Evolutionary conservation across 2,888 invertebrate species (phyloP).

Genomic region (Drosophila planitibia): DNA sequence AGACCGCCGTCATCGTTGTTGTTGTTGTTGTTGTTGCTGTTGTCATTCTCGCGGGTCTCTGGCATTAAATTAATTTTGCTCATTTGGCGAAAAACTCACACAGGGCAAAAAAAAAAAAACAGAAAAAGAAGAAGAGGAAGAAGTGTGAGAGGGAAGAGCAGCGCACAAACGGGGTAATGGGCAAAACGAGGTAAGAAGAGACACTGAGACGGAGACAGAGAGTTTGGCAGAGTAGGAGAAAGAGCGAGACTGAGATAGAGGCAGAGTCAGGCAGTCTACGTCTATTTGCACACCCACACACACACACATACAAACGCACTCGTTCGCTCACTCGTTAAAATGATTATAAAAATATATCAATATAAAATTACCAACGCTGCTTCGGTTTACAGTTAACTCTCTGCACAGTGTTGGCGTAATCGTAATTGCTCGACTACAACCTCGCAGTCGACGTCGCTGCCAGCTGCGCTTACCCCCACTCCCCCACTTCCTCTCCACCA

Average conservation of each 20-base stretch:
- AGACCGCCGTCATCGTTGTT: slow-evolving; percentile 48
- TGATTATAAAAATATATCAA: slow-evolving; percentile 81
- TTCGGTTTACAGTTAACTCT: slow-evolving; percentile 68
- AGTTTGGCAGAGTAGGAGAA: slow-evolving; percentile 19
- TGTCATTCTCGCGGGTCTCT: slow-evolving; percentile 61
- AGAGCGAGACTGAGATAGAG: slow-evolving; percentile 31
- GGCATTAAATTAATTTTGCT: slow-evolving; percentile 81
- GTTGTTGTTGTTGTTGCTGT: slow-evolving; percentile 40
- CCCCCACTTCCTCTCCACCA: not conserved
- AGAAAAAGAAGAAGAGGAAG: not conserved
- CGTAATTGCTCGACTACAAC: slow-evolving; percentile 67
- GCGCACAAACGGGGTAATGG: slow-evolving; percentile 9
- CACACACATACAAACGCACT: slow-evolving; percentile 39
- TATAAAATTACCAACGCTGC: slow-evolving; percentile 75
- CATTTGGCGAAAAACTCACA: slow-evolving; percentile 67
- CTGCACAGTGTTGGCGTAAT: slow-evolving; percentile 62
- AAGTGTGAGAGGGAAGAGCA: not conserved
- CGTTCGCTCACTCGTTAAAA: slow-evolving; percentile 78
- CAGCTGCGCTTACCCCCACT: not conserved
- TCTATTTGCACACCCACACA: slow-evolving; percentile 60
- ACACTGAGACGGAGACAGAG: slow-evolving; percentile 26
- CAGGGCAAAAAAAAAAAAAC: slow-evolving; percentile 13
- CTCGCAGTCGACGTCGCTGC: slow-evolving; percentile 4
- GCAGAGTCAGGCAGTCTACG: slow-evolving; percentile 54
- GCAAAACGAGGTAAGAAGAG: slow-evolving; percentile 44